Base-by-base conservation (phyloP, 2,113 vertebrate genomes). In the Theropithecus gelada region DNA sequence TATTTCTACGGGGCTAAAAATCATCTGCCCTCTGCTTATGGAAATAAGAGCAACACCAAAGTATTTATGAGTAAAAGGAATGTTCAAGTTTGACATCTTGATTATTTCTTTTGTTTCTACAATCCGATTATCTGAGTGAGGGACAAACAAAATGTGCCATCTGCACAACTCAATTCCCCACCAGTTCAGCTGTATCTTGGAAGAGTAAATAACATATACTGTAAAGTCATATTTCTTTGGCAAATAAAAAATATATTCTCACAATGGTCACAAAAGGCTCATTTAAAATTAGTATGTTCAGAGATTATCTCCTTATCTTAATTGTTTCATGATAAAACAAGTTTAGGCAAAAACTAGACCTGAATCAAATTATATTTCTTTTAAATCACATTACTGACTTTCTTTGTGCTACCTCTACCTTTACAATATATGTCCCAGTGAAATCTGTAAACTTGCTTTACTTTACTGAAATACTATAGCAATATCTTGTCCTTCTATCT, bases 221-320 rank as follows among this genome's bases (percentile, higher is more conserved):
- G 35, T 57, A 82, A 70, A 90, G 72, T 88, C 23, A 12, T 45
- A 90, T 81, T 61, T 76, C 25, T 66, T 90, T 73, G 35, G n/a
- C 38, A 92, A 86, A 88, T 72, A 87, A 92, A 95, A 92, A 59
- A 81, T 35, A 70, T 75, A 89, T 86, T 95, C 22, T 94, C 70
- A 61, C 40, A 9, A 30, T 45, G 50, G 57, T 57, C 55, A 57
- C 22, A 43, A 59, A 30, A 82, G 50, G 5, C 12, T 94, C 59
- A 50, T 59, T 84, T 89, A 91, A 86, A 43, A 95, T 30, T 72
- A 89, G 38, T 88, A 90, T 20, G 2, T 23, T 88, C 72, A 93
- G 52, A 91, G n/a, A 94, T 61, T 52, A 72, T 84, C 70, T 45
- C 40, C 38, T 81, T 80, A 76, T 88, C 57, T 76, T 64, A 88